A percentile compares a stretch with the other conserved stretches of the same genome.
Conservation (phyloP, 2,113 vertebrate species). For the Epinephelus fuscoguttatus region DNA sequence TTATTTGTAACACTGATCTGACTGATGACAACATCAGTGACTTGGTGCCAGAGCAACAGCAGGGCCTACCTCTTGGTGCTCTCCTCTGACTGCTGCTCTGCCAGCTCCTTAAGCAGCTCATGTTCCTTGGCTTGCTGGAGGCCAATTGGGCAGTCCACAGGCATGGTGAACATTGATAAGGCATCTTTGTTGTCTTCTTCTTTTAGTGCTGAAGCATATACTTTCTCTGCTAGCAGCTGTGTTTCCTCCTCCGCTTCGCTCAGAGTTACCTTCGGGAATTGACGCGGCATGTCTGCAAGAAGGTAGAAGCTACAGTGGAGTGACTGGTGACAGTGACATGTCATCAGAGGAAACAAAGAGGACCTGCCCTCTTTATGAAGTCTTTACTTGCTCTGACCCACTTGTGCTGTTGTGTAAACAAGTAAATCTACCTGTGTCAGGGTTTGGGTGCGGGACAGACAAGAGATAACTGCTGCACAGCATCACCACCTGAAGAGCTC, state of each 20-base stretch:
- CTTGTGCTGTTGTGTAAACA: constrained; percentile 63
- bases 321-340: not conserved
- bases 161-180: constrained; percentile 91
- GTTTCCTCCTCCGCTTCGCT: constrained; percentile 91
- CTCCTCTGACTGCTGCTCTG: constrained; percentile 92
- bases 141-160: constrained; percentile 96
- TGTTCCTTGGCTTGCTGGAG: constrained; percentile 94
- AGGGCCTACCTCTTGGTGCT: constrained; percentile 89
- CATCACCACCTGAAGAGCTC: constrained; percentile 24
- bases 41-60: not conserved
- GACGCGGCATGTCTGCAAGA: constrained; percentile 88
- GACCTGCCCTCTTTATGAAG: not conserved
- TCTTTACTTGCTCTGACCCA: not conserved
- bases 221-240: constrained; percentile 90
- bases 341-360: not conserved
- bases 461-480: constrained; percentile 19
- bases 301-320: constrained; percentile 23
- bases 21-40: not conserved
- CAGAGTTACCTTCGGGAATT: constrained; percentile 91
- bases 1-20: constrained; percentile 1
- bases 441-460: constrained; percentile 5
- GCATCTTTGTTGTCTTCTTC: constrained; percentile 94
- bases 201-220: constrained; percentile 92
- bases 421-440: not conserved
- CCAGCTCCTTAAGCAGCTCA: constrained; percentile 93